These are phyloP conservation scores for Trialeurodes vaporariorum DNA, from an alignment of 1,140 invertebrate genomes.

Conservation along the genomic window DNA sequence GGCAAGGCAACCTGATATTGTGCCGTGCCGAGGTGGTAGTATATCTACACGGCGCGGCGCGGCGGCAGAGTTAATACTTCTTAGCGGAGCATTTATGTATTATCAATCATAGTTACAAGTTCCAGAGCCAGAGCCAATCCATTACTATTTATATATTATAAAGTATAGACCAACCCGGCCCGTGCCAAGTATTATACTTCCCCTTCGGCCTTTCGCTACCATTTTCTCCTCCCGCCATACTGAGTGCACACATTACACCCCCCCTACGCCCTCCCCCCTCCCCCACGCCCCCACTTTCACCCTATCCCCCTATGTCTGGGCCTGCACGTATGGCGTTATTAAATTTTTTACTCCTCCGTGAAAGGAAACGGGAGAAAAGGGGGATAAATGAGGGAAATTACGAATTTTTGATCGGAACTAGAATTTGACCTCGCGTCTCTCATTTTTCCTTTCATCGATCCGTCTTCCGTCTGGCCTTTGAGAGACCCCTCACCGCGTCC, in stretches of 20 bases:
- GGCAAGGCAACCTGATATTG: not conserved
- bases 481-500: too few species aligned
- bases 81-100: not conserved
- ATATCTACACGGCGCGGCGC: not conserved
- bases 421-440: too few species aligned
- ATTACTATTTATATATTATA: slow-evolving; percentile 1
- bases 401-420: not conserved
- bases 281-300: too few species aligned
- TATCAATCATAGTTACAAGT: slow-evolving; percentile 1
- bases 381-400: not conserved
- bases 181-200: not conserved
- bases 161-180: not conserved
- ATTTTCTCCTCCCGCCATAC: not conserved
- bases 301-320: not conserved
- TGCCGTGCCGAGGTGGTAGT: not conserved
- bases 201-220: not conserved
- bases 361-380: too few species aligned
- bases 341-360: not conserved
- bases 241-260: too few species aligned
- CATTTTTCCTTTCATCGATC: too few species aligned
- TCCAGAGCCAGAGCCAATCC: not conserved
- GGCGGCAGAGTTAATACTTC: not conserved
- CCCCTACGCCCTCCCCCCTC: too few species aligned
- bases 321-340: not conserved
- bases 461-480: too few species aligned